phyloP scores from a whole-genome alignment of 2,113 vertebrate species.

The Dolichotis patagonum region DNA sequence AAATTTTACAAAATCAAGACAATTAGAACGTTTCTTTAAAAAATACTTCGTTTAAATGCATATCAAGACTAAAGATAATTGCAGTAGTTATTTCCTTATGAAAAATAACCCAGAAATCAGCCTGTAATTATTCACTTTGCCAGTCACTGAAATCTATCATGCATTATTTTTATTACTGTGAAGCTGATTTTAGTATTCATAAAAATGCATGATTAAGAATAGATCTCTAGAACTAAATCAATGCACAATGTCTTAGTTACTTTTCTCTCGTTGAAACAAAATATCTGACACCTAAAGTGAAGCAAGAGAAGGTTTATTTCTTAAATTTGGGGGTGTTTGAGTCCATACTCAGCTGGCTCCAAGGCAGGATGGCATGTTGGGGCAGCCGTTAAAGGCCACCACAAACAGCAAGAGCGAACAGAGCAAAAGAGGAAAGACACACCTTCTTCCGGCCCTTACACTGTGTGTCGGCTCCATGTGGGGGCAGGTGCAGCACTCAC shows the following conservation, averaged over 20 bases:
- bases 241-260: neutral
- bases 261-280: no score
- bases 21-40: constrained; percentile 69
- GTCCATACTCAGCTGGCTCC: no score
- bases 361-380: no score
- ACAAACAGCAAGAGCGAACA: no score
- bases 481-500: no score
- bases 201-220: constrained; percentile 56
- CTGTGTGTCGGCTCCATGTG: no score
- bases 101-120: constrained; percentile 69
- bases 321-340: no score
- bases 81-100: constrained; percentile 73
- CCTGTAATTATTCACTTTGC: constrained; percentile 75
- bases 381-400: no score
- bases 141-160: constrained; percentile 67
- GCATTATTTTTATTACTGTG: constrained; percentile 63
- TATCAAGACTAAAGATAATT: constrained; percentile 70
- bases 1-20: constrained; percentile 68
- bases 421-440: no score
- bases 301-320: no score
- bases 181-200: constrained; percentile 66
- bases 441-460: no score
- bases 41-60: constrained; percentile 73
- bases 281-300: no score
- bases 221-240: constrained; percentile 27